Evolutionary conservation across 2,113 vertebrate species (phyloP).

Genomic region (Cygnus atratus): DNA sequence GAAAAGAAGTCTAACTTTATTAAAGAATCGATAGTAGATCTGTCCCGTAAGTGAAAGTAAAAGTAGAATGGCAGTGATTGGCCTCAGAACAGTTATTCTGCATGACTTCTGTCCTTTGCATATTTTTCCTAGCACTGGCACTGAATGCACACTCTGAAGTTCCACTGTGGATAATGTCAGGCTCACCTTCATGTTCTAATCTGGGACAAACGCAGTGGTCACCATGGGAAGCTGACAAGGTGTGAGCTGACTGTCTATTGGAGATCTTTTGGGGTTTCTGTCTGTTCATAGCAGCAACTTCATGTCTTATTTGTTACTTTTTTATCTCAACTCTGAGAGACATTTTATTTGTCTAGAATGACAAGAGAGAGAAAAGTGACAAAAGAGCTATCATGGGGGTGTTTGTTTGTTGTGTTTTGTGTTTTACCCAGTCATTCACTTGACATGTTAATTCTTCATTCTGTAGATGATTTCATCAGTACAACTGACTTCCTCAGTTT

Average conservation of each 20-base stretch:
- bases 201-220: neutral
- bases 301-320: neutral
- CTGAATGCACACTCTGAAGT: neutral
- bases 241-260: neutral
- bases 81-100: neutral
- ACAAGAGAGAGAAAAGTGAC: neutral
- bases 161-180: neutral
- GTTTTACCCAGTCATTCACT: neutral
- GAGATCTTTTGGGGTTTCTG: neutral
- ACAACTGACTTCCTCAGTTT: neutral
- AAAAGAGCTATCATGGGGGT: neutral
- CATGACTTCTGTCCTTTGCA: fast-evolving
- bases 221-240: constrained; percentile 53
- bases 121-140: neutral
- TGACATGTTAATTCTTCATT: neutral
- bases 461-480: constrained; percentile 42
- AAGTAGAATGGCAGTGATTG: neutral
- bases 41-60: constrained; percentile 24
- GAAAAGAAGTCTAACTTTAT: neutral
- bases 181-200: neutral
- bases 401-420: neutral
- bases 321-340: neutral
- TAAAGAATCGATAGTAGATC: neutral
- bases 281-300: fast-evolving
- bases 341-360: neutral